Base-by-base conservation (phyloP, 2,113 vertebrate genomes). In the Echinops telfairi region DNA sequence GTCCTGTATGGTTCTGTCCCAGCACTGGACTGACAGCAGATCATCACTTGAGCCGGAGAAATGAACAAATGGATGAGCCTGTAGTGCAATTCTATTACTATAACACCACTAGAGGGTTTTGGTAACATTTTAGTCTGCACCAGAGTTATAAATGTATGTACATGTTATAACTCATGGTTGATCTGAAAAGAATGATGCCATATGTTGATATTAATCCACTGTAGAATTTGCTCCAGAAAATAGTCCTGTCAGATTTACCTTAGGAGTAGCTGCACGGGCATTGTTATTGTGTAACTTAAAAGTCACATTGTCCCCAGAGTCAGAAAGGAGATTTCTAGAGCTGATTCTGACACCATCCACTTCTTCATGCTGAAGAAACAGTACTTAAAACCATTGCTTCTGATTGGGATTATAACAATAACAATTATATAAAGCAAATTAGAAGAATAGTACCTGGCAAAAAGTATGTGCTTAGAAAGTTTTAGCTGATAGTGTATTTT, bases 381-480 rank as follows among this genome's bases (percentile, higher is more conserved):
- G 36, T n/a, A n/a, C 31, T 14, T 53, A 53, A 14, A 53, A 14
- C 47, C 12, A 10, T 53, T 14, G 9, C 10, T 53, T 10, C 47
- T 53, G 47, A 53, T 53, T 53, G 9, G 10, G 47, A 53, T 53
- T 11, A 53, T 53, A 53, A 10, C 43, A 47, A 47, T 47, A 47
- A 47, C 47, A 53, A 8, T 10, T 53, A 53, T 53, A 53, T 53
- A 53, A 53, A 53, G 12, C 12, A 53, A 53, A 53, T 53, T 53
- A 53, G 47, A 53, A 53, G 47, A 53, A 53, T 53, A 66, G 58
- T 91, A 11, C 9, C 57, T 83, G 38, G 22, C 14, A 76, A 5
- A n/a, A 31, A 31, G 2, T 70, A 5, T 81, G 6, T 92, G 19
- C n/a, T 92, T 33, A 84, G 58, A 89, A 93, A 76, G 77, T 57